Evolutionary conservation across 2,797 vertebrate species (phyloP).

Genomic region (Pterois miles): DNA sequence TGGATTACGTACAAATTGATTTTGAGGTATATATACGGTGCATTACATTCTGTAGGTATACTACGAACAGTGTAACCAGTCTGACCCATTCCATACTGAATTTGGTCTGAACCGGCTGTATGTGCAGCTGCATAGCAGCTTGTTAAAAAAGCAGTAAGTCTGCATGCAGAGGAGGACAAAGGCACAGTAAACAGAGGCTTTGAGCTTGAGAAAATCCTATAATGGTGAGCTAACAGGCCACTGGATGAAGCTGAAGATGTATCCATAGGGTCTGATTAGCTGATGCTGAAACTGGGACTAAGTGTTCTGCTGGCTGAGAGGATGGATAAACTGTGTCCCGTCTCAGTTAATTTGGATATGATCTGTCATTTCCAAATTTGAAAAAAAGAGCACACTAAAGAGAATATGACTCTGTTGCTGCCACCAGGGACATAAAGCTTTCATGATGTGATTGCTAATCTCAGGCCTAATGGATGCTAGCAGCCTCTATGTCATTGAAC

Average conservation of each 20-base stretch:
- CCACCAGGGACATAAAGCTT: neutral
- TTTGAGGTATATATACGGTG: too few relatives aligned
- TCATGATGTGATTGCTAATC: conserved; percentile 1
- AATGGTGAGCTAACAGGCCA: conserved; percentile 12
- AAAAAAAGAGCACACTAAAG: neutral
- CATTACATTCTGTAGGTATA: too few relatives aligned
- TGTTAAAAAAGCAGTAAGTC: neutral
- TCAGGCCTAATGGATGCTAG: conserved; percentile 19
- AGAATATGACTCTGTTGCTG: neutral
- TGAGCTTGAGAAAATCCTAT: neutral
- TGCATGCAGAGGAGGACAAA: neutral
- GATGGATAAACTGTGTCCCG: conserved; percentile 14
- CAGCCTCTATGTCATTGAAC: conserved; percentile 7
- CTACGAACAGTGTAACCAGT: neutral
- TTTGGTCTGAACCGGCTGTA: neutral
- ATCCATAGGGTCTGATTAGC: conserved; percentile 40
- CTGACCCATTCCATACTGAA: neutral
- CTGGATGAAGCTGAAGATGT: conserved; percentile 3
- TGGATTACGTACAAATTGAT: too few relatives aligned
- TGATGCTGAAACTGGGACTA: conserved; percentile 10
- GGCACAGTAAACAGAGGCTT: conserved; percentile 5
- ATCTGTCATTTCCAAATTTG: neutral
- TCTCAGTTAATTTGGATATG: conserved; percentile 15
- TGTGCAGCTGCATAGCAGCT: neutral
- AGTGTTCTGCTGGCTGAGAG: neutral